Evolutionary conservation across 2,888 invertebrate species (phyloP), one percentile per base, ranked within the genome.

Genomic region (Petrophora chlorosata): DNA sequence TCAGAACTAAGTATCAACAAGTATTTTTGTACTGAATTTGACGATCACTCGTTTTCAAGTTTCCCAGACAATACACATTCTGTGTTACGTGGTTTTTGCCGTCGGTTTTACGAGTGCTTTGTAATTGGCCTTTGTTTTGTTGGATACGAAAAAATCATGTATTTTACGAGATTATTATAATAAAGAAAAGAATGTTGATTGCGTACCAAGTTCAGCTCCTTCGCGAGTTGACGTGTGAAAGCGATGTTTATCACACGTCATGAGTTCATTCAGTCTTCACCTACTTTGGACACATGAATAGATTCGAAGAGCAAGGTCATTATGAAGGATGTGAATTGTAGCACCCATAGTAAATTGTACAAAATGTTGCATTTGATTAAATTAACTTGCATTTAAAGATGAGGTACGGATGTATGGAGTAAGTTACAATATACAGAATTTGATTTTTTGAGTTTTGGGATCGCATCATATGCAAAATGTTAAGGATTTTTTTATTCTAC

Each of bases 231-330:
- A 67, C 65, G 64, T 71, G 69, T 54, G 66, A 71, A 61, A 66
- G 60, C 56, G 49, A 56, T 61, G 53, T 30, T 58, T 59, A 65
- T 65, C 53, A 66, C 61, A 67, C 46, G 62, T 40, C 35, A 45
- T 64, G 46, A 57, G 49, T 42, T 50, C 34, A 56, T 57, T 61
- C 49, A 59, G 39, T 56, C 58, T 64, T 67, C 62, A 64, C 63
- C 64, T 64, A 63, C 58, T 63, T 59, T 56, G 32, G 33, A 41
- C 52, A 60, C 51, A 57, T 43, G 32, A 38, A 59, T 41, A 30
- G 10, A 32, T 41, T 34, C 53, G 66, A 71, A 71, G 70, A 60
- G 66, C 70, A 71, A 71, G 71, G 73, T 61, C 43, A 33, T 40
- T 15, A 15, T 39, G 3, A 32, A 14, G 15, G 12, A 30, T 9